These are phyloP conservation scores for Microtus pennsylvanicus DNA, from an alignment of 2,113 vertebrate species.

Conservation along the genomic window DNA sequence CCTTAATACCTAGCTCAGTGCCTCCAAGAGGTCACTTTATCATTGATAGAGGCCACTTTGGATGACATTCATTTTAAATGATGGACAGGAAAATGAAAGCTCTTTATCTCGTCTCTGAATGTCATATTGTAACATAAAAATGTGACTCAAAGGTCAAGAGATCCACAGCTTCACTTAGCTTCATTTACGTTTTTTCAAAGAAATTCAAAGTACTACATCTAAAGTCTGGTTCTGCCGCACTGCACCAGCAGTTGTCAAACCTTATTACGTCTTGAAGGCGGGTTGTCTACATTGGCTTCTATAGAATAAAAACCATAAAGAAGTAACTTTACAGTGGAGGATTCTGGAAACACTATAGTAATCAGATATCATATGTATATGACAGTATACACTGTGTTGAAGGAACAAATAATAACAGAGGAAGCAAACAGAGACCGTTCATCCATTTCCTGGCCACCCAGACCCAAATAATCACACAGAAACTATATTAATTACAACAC, in stretches of 20 bases:
- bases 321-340: neutral
- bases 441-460: too few species aligned
- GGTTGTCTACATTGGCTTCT: neutral
- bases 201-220: neutral
- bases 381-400: neutral
- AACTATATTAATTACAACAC: too few species aligned
- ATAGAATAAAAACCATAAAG: neutral
- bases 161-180: neutral
- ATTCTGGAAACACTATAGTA: neutral
- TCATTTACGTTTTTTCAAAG: conserved; percentile 23
- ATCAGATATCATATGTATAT: neutral
- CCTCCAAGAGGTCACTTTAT: neutral
- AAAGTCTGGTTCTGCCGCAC: neutral
- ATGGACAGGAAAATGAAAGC: neutral
- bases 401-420: neutral
- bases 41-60: neutral
- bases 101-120: neutral
- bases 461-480: too few species aligned
- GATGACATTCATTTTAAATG: neutral
- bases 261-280: neutral
- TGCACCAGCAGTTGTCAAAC: neutral
- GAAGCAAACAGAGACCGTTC: too few species aligned
- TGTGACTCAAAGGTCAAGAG: neutral
- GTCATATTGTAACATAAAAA: neutral
- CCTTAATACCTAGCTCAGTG: neutral